Conservation (phyloP, 1,140 invertebrate genomes). For the Polypedilum pembai region DNA sequence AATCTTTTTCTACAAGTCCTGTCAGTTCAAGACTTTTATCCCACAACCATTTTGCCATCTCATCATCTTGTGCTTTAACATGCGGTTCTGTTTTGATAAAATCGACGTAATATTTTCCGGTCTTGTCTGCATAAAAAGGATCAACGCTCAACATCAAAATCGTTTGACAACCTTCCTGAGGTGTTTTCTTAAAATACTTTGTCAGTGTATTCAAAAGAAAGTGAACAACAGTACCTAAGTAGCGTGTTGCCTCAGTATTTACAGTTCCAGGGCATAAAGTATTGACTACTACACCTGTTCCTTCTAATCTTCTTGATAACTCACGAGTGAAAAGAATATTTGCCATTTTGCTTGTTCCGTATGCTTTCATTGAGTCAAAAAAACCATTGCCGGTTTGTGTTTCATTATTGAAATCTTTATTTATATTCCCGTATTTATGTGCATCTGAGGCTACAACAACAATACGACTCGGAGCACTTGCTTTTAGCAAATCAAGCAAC, state of each 20-base stretch:
- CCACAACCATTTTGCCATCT: constrained; percentile 58
- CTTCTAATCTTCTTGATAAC: constrained; percentile 49
- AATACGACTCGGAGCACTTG: constrained; percentile 51
- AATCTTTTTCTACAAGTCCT: constrained; percentile 35
- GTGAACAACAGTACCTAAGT: constrained; percentile 47
- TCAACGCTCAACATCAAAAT: constrained; percentile 60
- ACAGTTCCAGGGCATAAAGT: constrained; percentile 72
- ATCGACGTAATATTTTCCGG: constrained; percentile 52
- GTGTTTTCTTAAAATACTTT: constrained; percentile 43
- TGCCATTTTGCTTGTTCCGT: constrained; percentile 67
- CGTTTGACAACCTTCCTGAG: constrained; percentile 61
- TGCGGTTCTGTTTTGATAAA: constrained; percentile 37
- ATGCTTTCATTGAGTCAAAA: constrained; percentile 48
- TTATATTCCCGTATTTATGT: constrained; percentile 50
- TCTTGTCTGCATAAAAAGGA: constrained; percentile 50
- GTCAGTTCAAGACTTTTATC: constrained; percentile 56
- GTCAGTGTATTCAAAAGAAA: constrained; percentile 37
- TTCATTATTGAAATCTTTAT: constrained; percentile 54
- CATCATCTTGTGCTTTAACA: constrained; percentile 42
- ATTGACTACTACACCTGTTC: constrained; percentile 57
- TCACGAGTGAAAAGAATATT: constrained; percentile 62
- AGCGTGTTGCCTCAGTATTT: constrained; percentile 63
- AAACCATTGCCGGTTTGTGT: constrained; percentile 36
- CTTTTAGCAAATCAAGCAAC: constrained; percentile 49
- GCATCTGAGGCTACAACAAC: constrained; percentile 43